Base-by-base conservation (phyloP, 2,888 invertebrate species). In the Dolichopus griseipennis region DNA sequence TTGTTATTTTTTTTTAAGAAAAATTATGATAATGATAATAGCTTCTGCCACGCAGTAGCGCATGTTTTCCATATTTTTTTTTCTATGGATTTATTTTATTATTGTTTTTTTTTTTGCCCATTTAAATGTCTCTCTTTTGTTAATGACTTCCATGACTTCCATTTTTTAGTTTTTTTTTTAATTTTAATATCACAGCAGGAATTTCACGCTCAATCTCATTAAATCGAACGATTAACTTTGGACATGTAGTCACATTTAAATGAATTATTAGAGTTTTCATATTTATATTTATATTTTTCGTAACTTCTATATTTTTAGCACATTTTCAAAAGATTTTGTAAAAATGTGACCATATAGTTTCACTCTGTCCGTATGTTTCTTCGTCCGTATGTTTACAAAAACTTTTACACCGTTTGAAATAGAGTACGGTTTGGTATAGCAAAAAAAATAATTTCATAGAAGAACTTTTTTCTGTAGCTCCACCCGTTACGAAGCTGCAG, bases 21-120 rank as follows among this genome's bases (percentile, higher is more conserved):
- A 52, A 52, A n/a, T 52, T 52, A 52, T 52, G 52, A 52, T 52
- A 52, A 52, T 52, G 52, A 15, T 52, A 52, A 52, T 52, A 52
- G 52, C 52, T 52, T 52, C 52, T 52, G 52, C 52, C 52, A 52
- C 52, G 52, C 52, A 52, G 52, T 52, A 52, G 52, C 52, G 52
- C 52, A 37, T 52, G 18, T 52, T 43, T 52, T 52, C 18, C 52
- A 6, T 52, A 18, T 52, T n/a, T 52, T 52, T n/a, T n/a, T n/a
- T n/a, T 34, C 9, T 34, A 34, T 37, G 8, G 8, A 5, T 37
- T 37, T 37, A 5, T 37, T 52, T 52, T 43, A 9, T 43, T 43
- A 10, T 43, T 9, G 12, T 43, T 15, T 15, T 52, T 5, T n/a
- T 52, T 52, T 52, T 52, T 52, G 52, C n/a, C 52, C 52, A 52